Base-by-base conservation (phyloP, 2,113 vertebrate species). In the Pipa parva region DNA sequence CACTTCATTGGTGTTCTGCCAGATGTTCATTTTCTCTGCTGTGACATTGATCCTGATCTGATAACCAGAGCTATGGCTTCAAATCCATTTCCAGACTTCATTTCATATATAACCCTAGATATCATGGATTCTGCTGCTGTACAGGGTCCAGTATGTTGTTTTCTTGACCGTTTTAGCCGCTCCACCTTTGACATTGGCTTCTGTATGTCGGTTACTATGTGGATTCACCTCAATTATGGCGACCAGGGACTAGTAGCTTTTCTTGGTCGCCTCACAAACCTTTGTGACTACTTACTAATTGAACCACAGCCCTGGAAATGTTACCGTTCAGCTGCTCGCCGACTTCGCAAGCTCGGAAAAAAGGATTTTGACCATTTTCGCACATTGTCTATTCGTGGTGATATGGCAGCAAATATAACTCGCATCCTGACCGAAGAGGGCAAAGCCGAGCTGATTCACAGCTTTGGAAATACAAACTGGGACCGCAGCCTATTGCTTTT, bases 231-330 rank as follows among this genome's bases (percentile, higher is more conserved):
- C 58, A 92, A 95, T 76, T 93, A 97, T 0, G 93, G 95, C 0
- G 95, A 98, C 52, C 39, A 59, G 0, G 93, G 88, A 11, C 84
- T 98, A 28, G 57, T 86, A 71, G 81, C 72, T 33, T 85, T 98
- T 60, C 87, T 98, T 15, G 79, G 88, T 9, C 74, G 71, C 17
- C 82, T 97, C 11, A 85, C 93, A 18, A 86, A 88, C 3, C 59
- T 89, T 28, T 90, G 89, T 70, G 62, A 45, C 27, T 88, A 89
- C 68, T 78, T 98, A 48, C 85, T 98, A 31, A 74, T 98, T 10
- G 95, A 98, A 68, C 92, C 90, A 0, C 95, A 98, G 81, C 95
- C 95, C 0, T 97, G 95, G 94, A 95, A 92, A 69, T 97, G 95
- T 69, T 97, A 97, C 65, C 82, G 94, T 29, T 87, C 93, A 0